These are phyloP conservation scores for Melanogrammus aeglefinus DNA, from an alignment of 2,797 vertebrate genomes.

Conservation along the genomic window DNA sequence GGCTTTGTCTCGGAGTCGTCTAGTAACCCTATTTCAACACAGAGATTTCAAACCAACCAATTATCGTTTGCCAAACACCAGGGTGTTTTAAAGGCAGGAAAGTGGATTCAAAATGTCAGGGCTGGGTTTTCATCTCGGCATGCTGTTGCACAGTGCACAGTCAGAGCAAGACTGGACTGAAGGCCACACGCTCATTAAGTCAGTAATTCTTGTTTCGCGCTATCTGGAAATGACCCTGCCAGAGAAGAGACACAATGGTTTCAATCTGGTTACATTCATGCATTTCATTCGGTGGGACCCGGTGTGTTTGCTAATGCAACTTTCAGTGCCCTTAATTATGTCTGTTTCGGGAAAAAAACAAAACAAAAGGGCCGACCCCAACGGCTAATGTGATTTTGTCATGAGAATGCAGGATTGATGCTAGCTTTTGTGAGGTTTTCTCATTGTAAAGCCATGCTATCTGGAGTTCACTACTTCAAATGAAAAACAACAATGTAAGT, in stretches of 20 bases:
- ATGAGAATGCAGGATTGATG: background rate
- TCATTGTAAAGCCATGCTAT: background rate
- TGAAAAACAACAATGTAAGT: background rate
- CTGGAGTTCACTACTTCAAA: background rate
- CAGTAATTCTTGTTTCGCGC: background rate
- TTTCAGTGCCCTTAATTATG: background rate
- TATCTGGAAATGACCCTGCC: background rate
- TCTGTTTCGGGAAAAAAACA: background rate
- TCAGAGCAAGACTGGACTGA: background rate
- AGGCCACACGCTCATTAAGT: background rate
- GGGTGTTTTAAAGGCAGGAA: background rate
- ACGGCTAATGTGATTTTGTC: background rate
- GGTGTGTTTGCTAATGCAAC: too few relatives aligned
- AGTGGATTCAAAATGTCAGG: too few relatives aligned
- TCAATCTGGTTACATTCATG: too few relatives aligned
- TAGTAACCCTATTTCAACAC: conserved; percentile 46
- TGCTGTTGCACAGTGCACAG: background rate
- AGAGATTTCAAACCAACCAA: conserved; percentile 11
- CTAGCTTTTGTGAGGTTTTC: background rate
- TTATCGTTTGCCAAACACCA: background rate
- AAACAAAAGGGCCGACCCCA: background rate
- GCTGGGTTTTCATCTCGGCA: background rate
- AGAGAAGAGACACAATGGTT: background rate
- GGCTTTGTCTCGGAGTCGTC: conserved; percentile 34
- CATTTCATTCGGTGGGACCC: too few relatives aligned